Conservation (phyloP, 2,888 invertebrate genomes). For the Microchrysa polita region DNA sequence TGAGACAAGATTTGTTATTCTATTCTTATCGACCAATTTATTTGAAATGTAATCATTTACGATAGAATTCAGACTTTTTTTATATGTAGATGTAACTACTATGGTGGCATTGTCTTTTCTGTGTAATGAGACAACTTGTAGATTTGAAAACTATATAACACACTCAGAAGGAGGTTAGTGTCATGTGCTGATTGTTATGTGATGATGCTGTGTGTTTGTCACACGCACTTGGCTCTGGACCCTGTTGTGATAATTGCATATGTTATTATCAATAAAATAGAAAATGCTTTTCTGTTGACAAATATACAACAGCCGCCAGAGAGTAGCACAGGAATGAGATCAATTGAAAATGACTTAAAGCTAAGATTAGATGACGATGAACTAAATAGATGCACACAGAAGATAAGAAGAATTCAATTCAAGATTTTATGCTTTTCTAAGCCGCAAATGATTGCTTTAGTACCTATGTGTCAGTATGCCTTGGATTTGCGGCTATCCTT, state of each 20-base stretch:
- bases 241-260: constrained; percentile 10
- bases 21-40: constrained; percentile 18
- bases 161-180: constrained; percentile 10
- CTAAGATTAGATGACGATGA: too few relatives aligned
- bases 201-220: constrained; percentile 1
- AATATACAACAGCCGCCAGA: too few relatives aligned
- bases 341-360: too few relatives aligned
- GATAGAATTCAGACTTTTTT: background rate
- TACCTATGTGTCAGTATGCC: too few relatives aligned
- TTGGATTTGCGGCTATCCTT: too few relatives aligned
- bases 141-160: background rate
- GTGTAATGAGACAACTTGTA: constrained; percentile 5
- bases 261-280: constrained; percentile 5
- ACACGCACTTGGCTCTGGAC: background rate
- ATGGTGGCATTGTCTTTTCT: constrained; percentile 10
- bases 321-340: too few relatives aligned
- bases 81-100: background rate
- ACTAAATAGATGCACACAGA: too few relatives aligned
- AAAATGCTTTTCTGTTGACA: too few relatives aligned
- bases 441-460: too few relatives aligned
- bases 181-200: background rate
- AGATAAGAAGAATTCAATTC: too few relatives aligned
- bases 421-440: too few relatives aligned
- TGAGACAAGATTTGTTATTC: background rate
- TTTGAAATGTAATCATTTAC: background rate